Evolutionary conservation across 2,888 invertebrate genomes (phyloP), one percentile per base, ranked within the genome.

Genomic region (Lepidochrysops patricia): DNA sequence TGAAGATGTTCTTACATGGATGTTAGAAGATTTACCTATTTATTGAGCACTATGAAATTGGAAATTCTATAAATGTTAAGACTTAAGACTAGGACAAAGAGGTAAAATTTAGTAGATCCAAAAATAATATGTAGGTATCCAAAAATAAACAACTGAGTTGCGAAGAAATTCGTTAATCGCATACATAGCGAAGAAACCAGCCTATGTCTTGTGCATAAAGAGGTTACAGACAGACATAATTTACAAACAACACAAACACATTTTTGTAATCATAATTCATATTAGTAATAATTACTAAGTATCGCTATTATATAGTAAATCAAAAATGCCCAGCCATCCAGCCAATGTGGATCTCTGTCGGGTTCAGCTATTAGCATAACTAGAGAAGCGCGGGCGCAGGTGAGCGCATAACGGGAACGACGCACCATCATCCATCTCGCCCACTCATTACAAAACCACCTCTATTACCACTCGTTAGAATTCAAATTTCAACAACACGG

Each of bases 321-420:
- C 12, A 1, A 50, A 50, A 43, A 12, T 4, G 7, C 60, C 52
- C 60, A 43, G 7, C 13, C 15, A 29, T 54, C 63, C 59, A 67
- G 67, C 54, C 54, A 60, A 60, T 60, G 56, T 67, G 65, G 77
- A 76, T 76, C 75, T 66, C 73, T 72, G 70, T 73, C 72, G 78
- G 77, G 73, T 74, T 79, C 72, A 74, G 70, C 80, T 75, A 85
- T 88, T 87, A 85, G 82, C 87, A 87, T 87, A 86, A 85, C 86
- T 81, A 84, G 82, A 83, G 84, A 85, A 80, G 84, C 81, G 81
- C 84, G 76, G 74, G 80, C 85, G 80, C 85, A 86, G 85, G 84
- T 86, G 86, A 87, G 76, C 82, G 80, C 67, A 74, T 87, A 87
- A 89, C 88, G 88, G 88, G 76, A 84, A 26, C 34, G 15, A 73